Evolutionary conservation across 2,888 invertebrate species (phyloP).

Genomic region (Platypus cylindrus): DNA sequence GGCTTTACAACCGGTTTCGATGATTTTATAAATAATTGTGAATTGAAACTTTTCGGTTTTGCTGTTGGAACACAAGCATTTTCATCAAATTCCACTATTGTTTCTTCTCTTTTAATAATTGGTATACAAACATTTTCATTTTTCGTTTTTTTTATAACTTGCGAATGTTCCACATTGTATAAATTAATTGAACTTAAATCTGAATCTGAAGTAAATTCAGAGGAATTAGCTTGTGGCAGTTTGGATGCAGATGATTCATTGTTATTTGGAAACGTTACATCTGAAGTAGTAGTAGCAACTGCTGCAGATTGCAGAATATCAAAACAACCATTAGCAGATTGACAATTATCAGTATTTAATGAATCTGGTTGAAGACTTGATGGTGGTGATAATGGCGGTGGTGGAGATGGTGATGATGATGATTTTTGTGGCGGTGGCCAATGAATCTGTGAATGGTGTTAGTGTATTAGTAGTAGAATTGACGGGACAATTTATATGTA

Average conservation of each 20-base stretch:
- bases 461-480: conserved; percentile 13
- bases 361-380: conserved; percentile 8
- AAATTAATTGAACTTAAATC: conserved; percentile 31
- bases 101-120: conserved; percentile 8
- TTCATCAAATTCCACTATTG: conserved; percentile 3
- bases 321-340: too few relatives aligned
- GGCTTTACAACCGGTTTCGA: conserved; percentile 9
- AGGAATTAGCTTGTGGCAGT: too few relatives aligned
- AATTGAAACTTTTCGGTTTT: conserved; percentile 4
- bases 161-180: conserved; percentile 32
- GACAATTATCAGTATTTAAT: too few relatives aligned
- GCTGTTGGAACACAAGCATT: conserved; percentile 4
- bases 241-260: too few relatives aligned
- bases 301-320: too few relatives aligned
- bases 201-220: conserved; percentile 32
- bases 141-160: conserved; percentile 20
- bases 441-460: conserved; percentile 14
- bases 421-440: conserved; percentile 9
- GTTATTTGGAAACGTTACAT: too few relatives aligned
- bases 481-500: conserved; percentile 9
- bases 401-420: conserved; percentile 6
- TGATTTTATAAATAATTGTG: too few relatives aligned
- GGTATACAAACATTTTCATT: conserved; percentile 12
- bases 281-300: too few relatives aligned
- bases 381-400: too few relatives aligned